A percentile compares a stretch with the other conserved stretches of the same genome.
These are phyloP conservation scores for Idaea dimidiata DNA, from an alignment of 2,888 invertebrate genomes.

Conservation along the genomic window DNA sequence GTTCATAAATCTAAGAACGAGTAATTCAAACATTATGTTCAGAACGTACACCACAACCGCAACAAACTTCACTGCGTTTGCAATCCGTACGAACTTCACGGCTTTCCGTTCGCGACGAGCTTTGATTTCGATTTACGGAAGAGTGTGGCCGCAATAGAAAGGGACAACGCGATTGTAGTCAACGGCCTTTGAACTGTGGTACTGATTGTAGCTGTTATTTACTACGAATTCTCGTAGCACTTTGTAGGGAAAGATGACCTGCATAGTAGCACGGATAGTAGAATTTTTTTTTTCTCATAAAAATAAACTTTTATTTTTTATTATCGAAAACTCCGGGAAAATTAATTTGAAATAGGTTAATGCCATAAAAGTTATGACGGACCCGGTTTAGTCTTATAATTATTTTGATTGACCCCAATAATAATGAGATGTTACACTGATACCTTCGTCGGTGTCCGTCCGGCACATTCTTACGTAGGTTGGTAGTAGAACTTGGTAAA, in stretches of 20 bases:
- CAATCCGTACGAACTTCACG: constrained; percentile 59
- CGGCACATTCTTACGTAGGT: too few relatives aligned
- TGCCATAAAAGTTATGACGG: too few relatives aligned
- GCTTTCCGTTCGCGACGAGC: constrained; percentile 73
- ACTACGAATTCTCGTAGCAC: constrained; percentile 54
- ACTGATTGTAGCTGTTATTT: constrained; percentile 60
- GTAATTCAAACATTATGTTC: constrained; percentile 7
- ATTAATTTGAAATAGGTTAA: too few relatives aligned
- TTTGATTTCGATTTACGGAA: constrained; percentile 81
- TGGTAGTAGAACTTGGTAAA: too few relatives aligned
- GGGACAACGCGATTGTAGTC: constrained; percentile 63
- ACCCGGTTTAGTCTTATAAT: too few relatives aligned
- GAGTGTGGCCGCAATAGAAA: constrained; percentile 65
- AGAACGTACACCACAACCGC: constrained; percentile 53
- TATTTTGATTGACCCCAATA: too few relatives aligned
- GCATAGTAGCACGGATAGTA: constrained; percentile 8
- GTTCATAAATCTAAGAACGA: background rate
- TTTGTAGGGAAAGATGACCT: constrained; percentile 36
- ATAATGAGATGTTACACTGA: too few relatives aligned
- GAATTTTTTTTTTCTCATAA: constrained; percentile 6
- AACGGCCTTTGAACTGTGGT: constrained; percentile 73
- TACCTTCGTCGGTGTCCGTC: too few relatives aligned
- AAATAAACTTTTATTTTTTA: too few relatives aligned
- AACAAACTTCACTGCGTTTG: constrained; percentile 53
- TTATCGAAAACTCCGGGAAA: too few relatives aligned